phyloP scores from a whole-genome alignment of 2,797 vertebrate species.

The Saxicola maurus region DNA sequence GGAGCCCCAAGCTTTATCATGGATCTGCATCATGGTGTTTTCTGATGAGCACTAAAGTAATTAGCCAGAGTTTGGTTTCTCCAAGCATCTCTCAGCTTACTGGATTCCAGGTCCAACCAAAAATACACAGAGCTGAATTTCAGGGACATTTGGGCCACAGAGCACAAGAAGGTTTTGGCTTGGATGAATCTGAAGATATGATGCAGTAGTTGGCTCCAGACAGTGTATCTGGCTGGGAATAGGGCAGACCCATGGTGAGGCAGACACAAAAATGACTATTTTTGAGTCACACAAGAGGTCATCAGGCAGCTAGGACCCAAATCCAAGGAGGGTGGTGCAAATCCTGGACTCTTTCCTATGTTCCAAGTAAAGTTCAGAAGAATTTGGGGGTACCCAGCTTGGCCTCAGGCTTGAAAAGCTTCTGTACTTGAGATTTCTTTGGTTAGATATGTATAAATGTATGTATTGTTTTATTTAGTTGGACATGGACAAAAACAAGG shows the following conservation, averaged over 20 bases:
- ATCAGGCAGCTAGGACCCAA: not conserved
- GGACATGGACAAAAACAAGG: not conserved
- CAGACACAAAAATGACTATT: not conserved
- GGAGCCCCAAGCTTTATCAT: not conserved
- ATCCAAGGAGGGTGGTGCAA: not conserved
- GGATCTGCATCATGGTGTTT: not conserved
- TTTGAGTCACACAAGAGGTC: not conserved
- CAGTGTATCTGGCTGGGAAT: not conserved
- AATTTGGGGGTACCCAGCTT: not conserved
- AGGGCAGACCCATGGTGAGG: not conserved
- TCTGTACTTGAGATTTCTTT: not conserved
- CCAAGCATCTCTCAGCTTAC: not conserved
- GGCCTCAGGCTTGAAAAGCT: not conserved
- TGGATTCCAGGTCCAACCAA: not conserved
- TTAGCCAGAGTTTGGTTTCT: not conserved
- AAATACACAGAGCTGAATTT: not conserved
- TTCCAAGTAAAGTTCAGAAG: not conserved
- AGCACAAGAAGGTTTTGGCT: not conserved
- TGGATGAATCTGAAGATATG: not conserved
- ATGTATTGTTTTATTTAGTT: not conserved
- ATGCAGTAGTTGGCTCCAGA: not conserved
- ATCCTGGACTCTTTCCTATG: not conserved
- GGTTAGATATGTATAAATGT: not conserved
- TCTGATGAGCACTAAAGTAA: not conserved
- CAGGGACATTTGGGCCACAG: not conserved